Evolutionary conservation across 2,888 invertebrate species (phyloP).

Genomic region (Yponomeuta malinellus): DNA sequence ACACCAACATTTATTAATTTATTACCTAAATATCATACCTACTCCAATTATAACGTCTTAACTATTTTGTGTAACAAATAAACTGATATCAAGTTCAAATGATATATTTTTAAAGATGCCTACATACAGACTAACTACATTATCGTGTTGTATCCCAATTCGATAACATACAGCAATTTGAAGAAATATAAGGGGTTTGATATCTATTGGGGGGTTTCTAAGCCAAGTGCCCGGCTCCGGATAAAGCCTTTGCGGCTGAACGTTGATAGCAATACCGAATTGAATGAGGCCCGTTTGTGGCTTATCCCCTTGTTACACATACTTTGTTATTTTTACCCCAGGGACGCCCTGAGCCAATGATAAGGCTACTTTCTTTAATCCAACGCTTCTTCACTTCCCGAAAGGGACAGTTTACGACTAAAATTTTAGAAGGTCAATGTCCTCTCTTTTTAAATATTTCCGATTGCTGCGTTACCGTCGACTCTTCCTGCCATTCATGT

Average conservation of each 20-base stretch:
- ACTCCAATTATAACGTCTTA: too few species aligned
- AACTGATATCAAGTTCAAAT: too few species aligned
- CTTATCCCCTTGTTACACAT: slow-evolving; percentile 57
- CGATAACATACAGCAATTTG: neutral
- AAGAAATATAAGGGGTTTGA: neutral
- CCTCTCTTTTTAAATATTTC: neutral
- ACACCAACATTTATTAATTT: too few species aligned
- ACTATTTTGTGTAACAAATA: too few species aligned
- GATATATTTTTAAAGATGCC: too few species aligned
- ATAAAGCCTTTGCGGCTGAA: slow-evolving; percentile 36
- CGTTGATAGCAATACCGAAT: slow-evolving; percentile 53
- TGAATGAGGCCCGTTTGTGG: slow-evolving; percentile 57
- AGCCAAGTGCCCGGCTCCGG: neutral
- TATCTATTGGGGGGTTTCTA: neutral
- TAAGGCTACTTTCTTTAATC: slow-evolving; percentile 46
- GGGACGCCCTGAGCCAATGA: slow-evolving; percentile 34
- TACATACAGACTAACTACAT: too few species aligned
- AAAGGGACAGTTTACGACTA: neutral
- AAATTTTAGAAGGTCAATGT: neutral
- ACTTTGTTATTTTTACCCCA: slow-evolving; percentile 49
- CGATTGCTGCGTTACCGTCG: too few species aligned
- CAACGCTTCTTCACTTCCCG: slow-evolving; percentile 6
- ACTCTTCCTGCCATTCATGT: too few species aligned
- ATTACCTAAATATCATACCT: too few species aligned
- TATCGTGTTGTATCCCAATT: neutral